These are phyloP conservation scores for Serilophus lunatus DNA, from an alignment of 2,113 vertebrate species.

Conservation along the genomic window DNA sequence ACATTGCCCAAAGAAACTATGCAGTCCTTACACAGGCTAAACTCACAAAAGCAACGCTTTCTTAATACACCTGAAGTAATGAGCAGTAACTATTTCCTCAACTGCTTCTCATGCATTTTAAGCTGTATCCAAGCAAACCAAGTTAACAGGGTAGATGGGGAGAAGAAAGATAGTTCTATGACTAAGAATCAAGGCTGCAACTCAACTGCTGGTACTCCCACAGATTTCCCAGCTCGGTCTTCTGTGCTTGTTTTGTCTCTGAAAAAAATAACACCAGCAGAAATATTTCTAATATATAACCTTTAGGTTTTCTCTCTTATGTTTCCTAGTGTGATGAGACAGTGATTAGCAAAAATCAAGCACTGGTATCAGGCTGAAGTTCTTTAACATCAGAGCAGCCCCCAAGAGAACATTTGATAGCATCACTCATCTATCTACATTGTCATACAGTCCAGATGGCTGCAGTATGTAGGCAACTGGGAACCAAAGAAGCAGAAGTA, in stretches of 20 bases:
- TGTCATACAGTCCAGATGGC: conserved; percentile 25
- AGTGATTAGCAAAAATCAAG: neutral
- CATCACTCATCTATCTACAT: neutral
- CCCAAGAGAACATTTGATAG: neutral
- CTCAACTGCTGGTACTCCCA: conserved; percentile 20
- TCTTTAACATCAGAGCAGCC: neutral
- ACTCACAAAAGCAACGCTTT: neutral
- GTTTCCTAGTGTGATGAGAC: neutral
- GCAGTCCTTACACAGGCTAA: neutral
- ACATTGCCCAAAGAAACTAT: neutral
- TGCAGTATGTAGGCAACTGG: neutral
- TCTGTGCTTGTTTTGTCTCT: neutral
- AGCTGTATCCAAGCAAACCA: neutral
- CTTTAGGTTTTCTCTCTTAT: neutral
- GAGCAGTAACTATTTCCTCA: neutral
- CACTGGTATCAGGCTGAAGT: neutral
- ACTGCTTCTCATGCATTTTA: neutral
- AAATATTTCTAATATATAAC: neutral
- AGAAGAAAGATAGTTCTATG: neutral
- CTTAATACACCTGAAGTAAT: neutral
- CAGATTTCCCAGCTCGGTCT: conserved; percentile 2
- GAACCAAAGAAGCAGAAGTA: conserved; percentile 18
- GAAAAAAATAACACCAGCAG: neutral
- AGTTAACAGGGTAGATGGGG: neutral
- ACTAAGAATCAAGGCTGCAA: neutral